These are phyloP conservation scores for Enteromius trimaculatus DNA, from an alignment of 2,797 vertebrate genomes.

Conservation along the genomic window DNA sequence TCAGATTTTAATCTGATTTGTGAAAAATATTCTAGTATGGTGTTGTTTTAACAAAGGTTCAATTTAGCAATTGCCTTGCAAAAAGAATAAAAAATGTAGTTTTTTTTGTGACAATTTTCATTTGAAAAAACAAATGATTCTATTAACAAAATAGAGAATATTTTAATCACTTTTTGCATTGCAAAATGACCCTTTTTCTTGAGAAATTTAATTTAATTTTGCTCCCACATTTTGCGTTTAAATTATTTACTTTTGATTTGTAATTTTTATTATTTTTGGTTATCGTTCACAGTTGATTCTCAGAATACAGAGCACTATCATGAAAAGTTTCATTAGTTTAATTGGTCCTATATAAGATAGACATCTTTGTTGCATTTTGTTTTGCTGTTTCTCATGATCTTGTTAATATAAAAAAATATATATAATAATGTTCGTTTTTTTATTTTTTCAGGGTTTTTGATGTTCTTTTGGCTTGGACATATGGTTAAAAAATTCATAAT, in stretches of 20 bases:
- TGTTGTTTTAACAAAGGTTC: no score
- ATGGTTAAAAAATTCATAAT: not conserved
- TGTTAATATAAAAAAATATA: not conserved
- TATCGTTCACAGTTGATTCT: not conserved
- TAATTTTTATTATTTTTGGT: not conserved
- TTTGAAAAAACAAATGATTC: no score
- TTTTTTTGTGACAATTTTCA: no score
- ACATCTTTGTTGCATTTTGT: not conserved
- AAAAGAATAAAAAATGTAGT: no score
- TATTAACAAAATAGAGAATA: no score
- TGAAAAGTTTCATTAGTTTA: not conserved
- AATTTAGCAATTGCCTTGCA: no score
- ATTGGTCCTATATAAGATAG: not conserved
- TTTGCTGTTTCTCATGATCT: not conserved
- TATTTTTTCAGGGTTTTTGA: not conserved
- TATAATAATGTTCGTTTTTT: no score
- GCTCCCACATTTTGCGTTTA: not conserved
- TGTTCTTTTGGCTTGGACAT: not conserved
- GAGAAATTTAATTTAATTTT: no score
- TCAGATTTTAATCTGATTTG: no score
- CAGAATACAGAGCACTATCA: not conserved
- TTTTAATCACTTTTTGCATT: no score
- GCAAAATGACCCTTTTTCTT: no score
- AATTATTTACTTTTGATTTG: not conserved
- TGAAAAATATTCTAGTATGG: no score